A percentile compares a stretch with the other conserved stretches of the same genome.
Evolutionary conservation across 2,888 invertebrate species (phyloP).

Genomic region (Bimastos eiseni): DNA sequence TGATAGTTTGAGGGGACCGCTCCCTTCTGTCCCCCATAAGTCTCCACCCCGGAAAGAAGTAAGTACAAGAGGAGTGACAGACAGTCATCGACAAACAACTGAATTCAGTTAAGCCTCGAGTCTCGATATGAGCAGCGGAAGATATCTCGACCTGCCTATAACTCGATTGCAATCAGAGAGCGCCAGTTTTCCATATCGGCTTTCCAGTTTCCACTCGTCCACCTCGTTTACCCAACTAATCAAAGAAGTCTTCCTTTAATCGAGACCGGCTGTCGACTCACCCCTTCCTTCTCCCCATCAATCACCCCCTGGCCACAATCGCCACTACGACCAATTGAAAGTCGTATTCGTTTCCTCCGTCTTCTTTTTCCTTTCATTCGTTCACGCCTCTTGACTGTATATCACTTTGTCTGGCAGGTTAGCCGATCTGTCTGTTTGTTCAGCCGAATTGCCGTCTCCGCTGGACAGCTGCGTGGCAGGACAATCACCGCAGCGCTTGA

Average conservation of each 20-base stretch:
- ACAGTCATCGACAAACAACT: not conserved
- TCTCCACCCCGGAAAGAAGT: too few species aligned
- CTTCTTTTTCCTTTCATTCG: not conserved
- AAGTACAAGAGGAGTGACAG: not conserved
- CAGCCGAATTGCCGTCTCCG: not conserved
- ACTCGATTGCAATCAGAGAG: not conserved
- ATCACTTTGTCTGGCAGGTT: not conserved
- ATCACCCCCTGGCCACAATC: not conserved
- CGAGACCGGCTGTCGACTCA: not conserved
- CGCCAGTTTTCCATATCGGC: not conserved
- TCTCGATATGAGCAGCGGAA: not conserved
- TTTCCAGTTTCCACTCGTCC: not conserved
- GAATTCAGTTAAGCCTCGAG: not conserved
- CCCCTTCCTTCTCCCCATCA: not conserved
- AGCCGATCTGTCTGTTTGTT: not conserved
- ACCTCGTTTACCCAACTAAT: not conserved
- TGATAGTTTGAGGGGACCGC: too few species aligned
- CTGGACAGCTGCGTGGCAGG: not conserved
- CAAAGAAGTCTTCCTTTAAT: conserved; percentile 5
- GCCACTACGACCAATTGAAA: not conserved
- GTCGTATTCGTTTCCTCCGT: not conserved
- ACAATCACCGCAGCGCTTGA: not conserved
- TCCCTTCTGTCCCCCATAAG: too few species aligned
- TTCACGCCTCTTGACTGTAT: not conserved
- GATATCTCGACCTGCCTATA: too few species aligned